Base-by-base conservation (phyloP, 2,888 invertebrate species). In the Crepidodera aurea region DNA sequence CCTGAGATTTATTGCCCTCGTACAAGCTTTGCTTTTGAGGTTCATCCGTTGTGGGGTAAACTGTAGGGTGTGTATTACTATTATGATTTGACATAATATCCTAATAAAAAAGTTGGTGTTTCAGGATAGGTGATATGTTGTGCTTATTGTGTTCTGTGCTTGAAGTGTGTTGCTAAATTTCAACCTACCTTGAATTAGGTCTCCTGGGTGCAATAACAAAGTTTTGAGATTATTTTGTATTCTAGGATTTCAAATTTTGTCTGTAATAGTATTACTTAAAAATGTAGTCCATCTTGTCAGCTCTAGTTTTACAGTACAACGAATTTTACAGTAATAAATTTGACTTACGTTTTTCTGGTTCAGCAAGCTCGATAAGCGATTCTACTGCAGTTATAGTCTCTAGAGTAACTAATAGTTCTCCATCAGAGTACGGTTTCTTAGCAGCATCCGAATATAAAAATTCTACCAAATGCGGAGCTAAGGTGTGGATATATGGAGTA, bases 401-500 rank as follows among this genome's bases (percentile, higher is more conserved):
- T 44, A 90, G 80, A 10, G 89, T 86, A 48, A 93, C 86, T 25
- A 87, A 84, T 46, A 92, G 81, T 74, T 93, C 90, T n/a, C 83
- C 79, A 64, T 92, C 91, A 8, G 84, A 85, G 59, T 83, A 80
- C 7, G 89, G 85, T 67, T 83, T 84, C 66, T 86, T 85, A 40
- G 87, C 84, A 51, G 83, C 82, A 53, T 90, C 88, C 6, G 85
- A 83, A 75, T 90, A 89, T 46, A 93, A 83, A 73, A 87, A 88
- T 78, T 92, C 90, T 29, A 94, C 87, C 55, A 94, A 84, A 70
- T 90, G 84, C 2, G 93, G 92, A 5, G 92, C 92, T 65, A 94
- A 82, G 0, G 90, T 88, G 72, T 92, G 92, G 70, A 95, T 93
- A 75, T 91, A 94, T 0, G 92, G 90, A 3, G 90, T 89, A 32